These are phyloP conservation scores for Morpho deidamia DNA, from an alignment of 2,888 invertebrate genomes.

Conservation along the genomic window DNA sequence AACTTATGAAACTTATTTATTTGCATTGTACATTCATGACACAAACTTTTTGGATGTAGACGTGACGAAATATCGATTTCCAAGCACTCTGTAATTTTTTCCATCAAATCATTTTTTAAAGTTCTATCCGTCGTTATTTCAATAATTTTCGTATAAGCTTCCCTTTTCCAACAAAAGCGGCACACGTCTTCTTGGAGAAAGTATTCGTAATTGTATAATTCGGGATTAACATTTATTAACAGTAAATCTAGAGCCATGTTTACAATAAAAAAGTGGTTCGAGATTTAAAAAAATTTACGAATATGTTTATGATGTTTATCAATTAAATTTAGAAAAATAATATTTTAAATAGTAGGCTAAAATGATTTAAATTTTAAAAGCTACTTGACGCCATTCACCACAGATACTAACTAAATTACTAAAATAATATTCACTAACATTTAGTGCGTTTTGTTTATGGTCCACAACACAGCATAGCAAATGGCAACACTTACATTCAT, in stretches of 20 bases:
- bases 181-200: constrained; percentile 54
- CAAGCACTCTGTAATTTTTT: constrained; percentile 49
- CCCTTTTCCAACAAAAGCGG: constrained; percentile 53
- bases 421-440: no score
- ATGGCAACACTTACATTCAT: no score
- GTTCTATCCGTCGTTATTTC: constrained; percentile 16
- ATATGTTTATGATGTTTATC: no score
- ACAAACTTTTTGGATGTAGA: constrained; percentile 43
- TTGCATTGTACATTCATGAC: constrained; percentile 42
- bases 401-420: no score
- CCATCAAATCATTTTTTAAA: constrained; percentile 30
- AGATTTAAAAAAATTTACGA: no score
- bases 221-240: constrained; percentile 26
- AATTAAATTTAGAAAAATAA: no score
- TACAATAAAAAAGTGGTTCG: neutral
- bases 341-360: no score
- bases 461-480: no score
- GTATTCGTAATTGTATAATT: constrained; percentile 48
- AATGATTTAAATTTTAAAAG: no score
- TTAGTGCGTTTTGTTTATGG: no score
- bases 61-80: constrained; percentile 40
- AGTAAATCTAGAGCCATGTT: constrained; percentile 6
- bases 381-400: no score
- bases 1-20: constrained; percentile 51
- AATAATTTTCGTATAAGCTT: constrained; percentile 35